Conservation (phyloP, 1,140 invertebrate genomes). For the Hyphantria cunea region DNA sequence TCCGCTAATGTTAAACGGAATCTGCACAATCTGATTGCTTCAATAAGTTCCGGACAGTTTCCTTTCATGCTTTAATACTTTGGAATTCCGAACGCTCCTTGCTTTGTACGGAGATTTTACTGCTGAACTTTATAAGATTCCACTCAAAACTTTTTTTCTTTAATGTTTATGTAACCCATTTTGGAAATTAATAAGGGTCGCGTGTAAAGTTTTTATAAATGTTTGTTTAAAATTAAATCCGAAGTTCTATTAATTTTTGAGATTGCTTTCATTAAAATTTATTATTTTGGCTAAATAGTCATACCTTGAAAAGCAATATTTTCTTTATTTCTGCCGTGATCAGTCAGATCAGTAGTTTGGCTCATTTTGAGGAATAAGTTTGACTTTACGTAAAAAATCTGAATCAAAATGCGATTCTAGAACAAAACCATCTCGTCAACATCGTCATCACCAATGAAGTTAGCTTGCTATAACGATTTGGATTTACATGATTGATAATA, state of each 20-base stretch:
- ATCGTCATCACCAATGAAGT: too few relatives aligned
- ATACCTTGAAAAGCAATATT: too few relatives aligned
- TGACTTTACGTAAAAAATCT: too few relatives aligned
- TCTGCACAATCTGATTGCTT: slow-evolving; percentile 76
- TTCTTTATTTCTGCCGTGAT: too few relatives aligned
- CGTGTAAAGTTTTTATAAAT: slow-evolving; percentile 15
- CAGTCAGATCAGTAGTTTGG: too few relatives aligned
- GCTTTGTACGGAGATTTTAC: slow-evolving; percentile 30
- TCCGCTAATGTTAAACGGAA: slow-evolving; percentile 75
- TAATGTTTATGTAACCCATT: slow-evolving; percentile 24
- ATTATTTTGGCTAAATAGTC: too few relatives aligned
- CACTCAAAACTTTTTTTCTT: slow-evolving; percentile 11
- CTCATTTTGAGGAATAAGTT: too few relatives aligned
- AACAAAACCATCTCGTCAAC: too few relatives aligned
- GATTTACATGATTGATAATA: too few relatives aligned
- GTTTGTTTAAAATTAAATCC: not conserved
- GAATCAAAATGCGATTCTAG: too few relatives aligned
- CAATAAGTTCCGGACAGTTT: slow-evolving; percentile 77
- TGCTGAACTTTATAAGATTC: slow-evolving; percentile 27
- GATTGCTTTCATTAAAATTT: not conserved
- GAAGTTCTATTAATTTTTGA: not conserved
- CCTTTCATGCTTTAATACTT: slow-evolving; percentile 73
- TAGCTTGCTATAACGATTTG: too few relatives aligned
- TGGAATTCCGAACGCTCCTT: slow-evolving; percentile 46
- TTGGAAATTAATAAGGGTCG: slow-evolving; percentile 22